Percentiles rank a stretch among this genome's conserved stretches.
Conservation (phyloP, 2,888 invertebrate species). For the Bruchidius siliquastri region DNA sequence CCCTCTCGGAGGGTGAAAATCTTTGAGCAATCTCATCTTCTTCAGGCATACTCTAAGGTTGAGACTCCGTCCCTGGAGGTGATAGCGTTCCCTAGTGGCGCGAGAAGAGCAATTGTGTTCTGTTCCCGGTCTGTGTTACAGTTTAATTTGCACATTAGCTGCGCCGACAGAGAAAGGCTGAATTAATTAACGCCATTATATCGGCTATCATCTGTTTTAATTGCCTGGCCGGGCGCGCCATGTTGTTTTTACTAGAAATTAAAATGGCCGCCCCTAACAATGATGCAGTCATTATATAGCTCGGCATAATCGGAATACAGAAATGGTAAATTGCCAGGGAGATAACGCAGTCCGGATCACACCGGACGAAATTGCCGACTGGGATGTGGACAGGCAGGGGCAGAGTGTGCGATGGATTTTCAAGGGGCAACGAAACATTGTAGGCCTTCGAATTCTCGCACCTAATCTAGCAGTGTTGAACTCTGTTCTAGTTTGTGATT, state of each 20-base stretch:
- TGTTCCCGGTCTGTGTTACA: constrained; percentile 47
- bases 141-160: constrained; percentile 51
- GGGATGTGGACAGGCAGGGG: neutral
- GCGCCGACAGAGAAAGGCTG: constrained; percentile 48
- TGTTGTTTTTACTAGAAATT: constrained; percentile 51
- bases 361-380: constrained; percentile 25
- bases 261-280: constrained; percentile 50
- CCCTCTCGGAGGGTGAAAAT: too few species aligned
- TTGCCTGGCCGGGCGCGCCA: constrained; percentile 48
- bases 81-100: constrained; percentile 8
- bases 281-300: constrained; percentile 47
- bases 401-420: neutral
- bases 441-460: too few species aligned
- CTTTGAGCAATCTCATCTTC: too few species aligned
- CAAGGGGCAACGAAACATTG: too few species aligned
- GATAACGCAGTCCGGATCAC: constrained; percentile 43
- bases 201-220: constrained; percentile 53
- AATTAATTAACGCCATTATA: constrained; percentile 51
- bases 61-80: neutral
- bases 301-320: constrained; percentile 48
- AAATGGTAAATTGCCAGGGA: constrained; percentile 49
- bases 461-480: too few species aligned
- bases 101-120: constrained; percentile 26
- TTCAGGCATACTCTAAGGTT: neutral
- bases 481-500: too few species aligned